Evolutionary conservation across 2,888 invertebrate genomes (phyloP).

Genomic region (Agrochola macilenta): DNA sequence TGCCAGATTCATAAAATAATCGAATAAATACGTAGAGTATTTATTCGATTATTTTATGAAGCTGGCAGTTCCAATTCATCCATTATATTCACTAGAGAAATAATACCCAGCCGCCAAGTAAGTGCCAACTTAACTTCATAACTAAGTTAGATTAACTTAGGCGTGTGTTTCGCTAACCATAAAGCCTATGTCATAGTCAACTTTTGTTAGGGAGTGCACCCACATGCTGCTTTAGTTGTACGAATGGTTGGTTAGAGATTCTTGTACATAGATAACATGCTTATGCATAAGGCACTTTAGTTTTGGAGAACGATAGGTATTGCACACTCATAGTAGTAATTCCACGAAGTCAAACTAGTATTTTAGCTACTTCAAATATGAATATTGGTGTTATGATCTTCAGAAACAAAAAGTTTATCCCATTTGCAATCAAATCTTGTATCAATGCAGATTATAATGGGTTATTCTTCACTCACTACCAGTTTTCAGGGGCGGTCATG

Average conservation of each 20-base stretch:
- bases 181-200: slow-evolving; percentile 54
- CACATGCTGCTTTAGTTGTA: slow-evolving; percentile 6
- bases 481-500: not conserved
- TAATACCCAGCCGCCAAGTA: slow-evolving; percentile 41
- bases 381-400: not conserved
- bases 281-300: not conserved
- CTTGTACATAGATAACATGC: not conserved
- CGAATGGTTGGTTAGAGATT: not conserved
- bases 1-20: slow-evolving; percentile 2
- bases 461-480: not conserved
- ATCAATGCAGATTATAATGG: no score
- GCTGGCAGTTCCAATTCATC: not conserved
- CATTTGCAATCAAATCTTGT: not conserved
- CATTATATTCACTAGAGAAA: slow-evolving; percentile 35
- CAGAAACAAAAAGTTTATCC: not conserved
- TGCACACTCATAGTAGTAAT: not conserved
- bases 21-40: not conserved
- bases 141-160: slow-evolving; percentile 62
- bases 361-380: not conserved
- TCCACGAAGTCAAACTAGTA: not conserved
- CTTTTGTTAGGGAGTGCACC: slow-evolving; percentile 20
- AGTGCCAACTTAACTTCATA: slow-evolving; percentile 46
- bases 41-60: no score
- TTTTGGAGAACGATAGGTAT: not conserved
- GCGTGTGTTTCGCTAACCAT: slow-evolving; percentile 51